A percentile compares a stretch with the other conserved stretches of the same genome.
These are phyloP conservation scores for Echinops telfairi DNA, from an alignment of 2,113 vertebrate species.

Conservation along the genomic window DNA sequence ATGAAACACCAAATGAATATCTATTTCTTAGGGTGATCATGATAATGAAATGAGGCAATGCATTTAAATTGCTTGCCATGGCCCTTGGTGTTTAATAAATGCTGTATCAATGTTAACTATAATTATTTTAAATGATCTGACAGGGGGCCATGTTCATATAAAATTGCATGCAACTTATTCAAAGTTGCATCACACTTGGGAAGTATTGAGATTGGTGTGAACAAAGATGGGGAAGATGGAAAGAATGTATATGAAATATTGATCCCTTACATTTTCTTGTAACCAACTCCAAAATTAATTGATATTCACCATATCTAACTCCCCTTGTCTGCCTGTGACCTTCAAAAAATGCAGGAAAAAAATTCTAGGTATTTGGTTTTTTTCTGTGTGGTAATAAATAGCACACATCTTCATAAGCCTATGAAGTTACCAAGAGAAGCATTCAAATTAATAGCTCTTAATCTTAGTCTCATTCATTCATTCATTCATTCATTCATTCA, in stretches of 20 bases:
- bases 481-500: background rate
- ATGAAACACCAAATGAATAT: background rate
- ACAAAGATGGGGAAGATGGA: background rate
- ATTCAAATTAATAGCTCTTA: background rate
- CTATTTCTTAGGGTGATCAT: background rate
- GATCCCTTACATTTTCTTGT: slow-evolving; percentile 18
- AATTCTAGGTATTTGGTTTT: background rate
- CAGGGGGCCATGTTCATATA: background rate
- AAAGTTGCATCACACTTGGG: background rate
- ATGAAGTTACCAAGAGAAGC: background rate
- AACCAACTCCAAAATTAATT: background rate
- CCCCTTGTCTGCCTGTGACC: background rate
- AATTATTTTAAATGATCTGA: slow-evolving; percentile 5
- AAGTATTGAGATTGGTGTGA: background rate
- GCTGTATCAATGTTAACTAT: background rate
- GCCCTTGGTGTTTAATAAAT: background rate
- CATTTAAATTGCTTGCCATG: background rate
- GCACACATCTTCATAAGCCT: background rate
- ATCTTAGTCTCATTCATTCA: slow-evolving; percentile 16
- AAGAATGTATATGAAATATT: background rate
- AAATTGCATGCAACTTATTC: background rate
- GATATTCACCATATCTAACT: background rate
- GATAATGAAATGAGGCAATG: background rate
- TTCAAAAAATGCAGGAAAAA: slow-evolving; percentile 11
- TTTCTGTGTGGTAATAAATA: background rate